These are phyloP conservation scores for Sanderia malayensis DNA, from an alignment of 30 jellyfish, hydroid and myxozoan species.

Conservation along the genomic window DNA sequence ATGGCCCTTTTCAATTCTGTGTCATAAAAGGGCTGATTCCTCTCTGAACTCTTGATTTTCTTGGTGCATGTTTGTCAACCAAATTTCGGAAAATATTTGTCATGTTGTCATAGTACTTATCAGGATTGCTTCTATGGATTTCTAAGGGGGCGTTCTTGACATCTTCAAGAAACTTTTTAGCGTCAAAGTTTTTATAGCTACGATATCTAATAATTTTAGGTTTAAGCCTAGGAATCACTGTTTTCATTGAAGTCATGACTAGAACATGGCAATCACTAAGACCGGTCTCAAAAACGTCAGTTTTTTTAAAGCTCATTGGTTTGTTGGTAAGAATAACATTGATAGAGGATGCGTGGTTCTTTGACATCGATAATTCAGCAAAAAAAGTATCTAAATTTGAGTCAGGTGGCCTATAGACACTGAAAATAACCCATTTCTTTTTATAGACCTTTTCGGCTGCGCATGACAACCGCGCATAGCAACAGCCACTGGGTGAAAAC, in stretches of 20 bases:
- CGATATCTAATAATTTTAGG: conserved; percentile 17
- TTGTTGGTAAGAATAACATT: conserved; percentile 16
- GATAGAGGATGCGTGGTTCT: conserved; percentile 19
- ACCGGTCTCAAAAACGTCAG: conserved; percentile 24
- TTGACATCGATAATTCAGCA: too few relatives aligned
- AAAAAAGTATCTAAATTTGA: too few relatives aligned
- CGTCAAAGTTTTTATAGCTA: conserved; percentile 9
- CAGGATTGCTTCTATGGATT: background rate
- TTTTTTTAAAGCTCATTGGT: conserved; percentile 15
- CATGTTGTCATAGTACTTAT: background rate
- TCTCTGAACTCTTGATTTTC: background rate
- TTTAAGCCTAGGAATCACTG: conserved; percentile 22
- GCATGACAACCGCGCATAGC: conserved; percentile 53
- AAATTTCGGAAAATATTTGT: background rate
- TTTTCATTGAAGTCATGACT: background rate
- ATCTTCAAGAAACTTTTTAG: conserved; percentile 14
- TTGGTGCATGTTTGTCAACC: conserved; percentile 7
- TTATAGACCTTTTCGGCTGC: conserved; percentile 43
- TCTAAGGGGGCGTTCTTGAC: conserved; percentile 1
- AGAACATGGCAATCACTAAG: conserved; percentile 1
- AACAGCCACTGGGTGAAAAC: conserved; percentile 38
- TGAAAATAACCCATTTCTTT: background rate
- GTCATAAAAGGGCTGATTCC: background rate
- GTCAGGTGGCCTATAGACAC: background rate
- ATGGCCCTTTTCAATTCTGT: conserved; percentile 3